Evolutionary conservation across 2,888 invertebrate species (phyloP).

Genomic region (Amiota minor): DNA sequence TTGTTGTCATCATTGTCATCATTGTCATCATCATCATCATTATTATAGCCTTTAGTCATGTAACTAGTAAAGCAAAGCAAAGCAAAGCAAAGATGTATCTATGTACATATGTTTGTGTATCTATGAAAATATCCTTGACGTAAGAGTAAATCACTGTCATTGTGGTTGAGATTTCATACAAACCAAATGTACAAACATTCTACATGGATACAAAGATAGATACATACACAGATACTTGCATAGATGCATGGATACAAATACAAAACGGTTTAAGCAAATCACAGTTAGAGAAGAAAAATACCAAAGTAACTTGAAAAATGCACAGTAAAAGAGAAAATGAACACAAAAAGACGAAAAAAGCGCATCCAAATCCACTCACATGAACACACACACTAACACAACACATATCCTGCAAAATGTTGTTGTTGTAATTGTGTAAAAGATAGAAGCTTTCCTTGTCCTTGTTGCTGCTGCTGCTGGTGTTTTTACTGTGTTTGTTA

Average conservation of each 20-base stretch:
- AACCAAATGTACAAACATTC: slow-evolving; percentile 11
- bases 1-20: slow-evolving; percentile 38
- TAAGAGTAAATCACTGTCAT: slow-evolving; percentile 65
- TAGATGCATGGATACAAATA: slow-evolving; percentile 1
- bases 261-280: neutral
- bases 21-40: slow-evolving; percentile 31
- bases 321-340: neutral
- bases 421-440: too few species aligned
- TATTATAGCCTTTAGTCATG: neutral
- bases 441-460: neutral
- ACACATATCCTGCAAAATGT: neutral
- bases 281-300: slow-evolving; percentile 14
- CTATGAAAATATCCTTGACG: slow-evolving; percentile 27
- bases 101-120: neutral
- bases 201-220: neutral
- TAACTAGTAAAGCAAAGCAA: neutral
- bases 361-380: neutral
- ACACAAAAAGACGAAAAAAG: neutral
- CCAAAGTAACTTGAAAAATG: neutral
- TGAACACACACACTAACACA: neutral
- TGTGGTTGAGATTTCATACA: slow-evolving; percentile 52
- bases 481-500: slow-evolving; percentile 31
- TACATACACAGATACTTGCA: neutral
- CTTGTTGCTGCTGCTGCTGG: slow-evolving; percentile 34
- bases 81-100: too few species aligned